Evolutionary conservation across 1,140 invertebrate species (phyloP).

Genomic region (Bombyx mandarina): DNA sequence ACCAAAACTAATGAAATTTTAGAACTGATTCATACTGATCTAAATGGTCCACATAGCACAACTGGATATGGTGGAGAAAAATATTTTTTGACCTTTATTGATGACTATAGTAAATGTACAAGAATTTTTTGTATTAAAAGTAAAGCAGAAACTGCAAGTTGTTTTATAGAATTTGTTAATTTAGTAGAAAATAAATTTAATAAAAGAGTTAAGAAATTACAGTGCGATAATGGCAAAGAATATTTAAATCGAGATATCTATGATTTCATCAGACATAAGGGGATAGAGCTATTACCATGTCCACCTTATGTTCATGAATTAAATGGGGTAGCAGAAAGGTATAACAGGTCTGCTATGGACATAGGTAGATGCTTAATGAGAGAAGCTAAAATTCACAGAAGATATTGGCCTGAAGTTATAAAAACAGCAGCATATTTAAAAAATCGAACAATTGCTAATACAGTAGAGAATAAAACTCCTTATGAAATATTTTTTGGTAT

Average conservation of each 20-base stretch:
- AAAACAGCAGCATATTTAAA: slow-evolving; percentile 27
- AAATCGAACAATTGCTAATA: slow-evolving; percentile 37
- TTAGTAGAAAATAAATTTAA: slow-evolving; percentile 36
- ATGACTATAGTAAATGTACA: slow-evolving; percentile 46
- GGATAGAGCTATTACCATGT: slow-evolving; percentile 37
- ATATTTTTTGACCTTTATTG: slow-evolving; percentile 32
- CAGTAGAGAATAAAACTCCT: slow-evolving; percentile 12
- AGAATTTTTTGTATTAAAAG: slow-evolving; percentile 37
- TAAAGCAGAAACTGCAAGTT: slow-evolving; percentile 31
- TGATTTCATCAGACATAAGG: slow-evolving; percentile 35
- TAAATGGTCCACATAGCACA: slow-evolving; percentile 41
- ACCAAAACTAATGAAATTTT: slow-evolving; percentile 32
- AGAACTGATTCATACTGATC: slow-evolving; percentile 44
- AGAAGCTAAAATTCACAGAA: slow-evolving; percentile 32
- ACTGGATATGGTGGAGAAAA: slow-evolving; percentile 31
- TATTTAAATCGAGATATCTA: slow-evolving; percentile 40
- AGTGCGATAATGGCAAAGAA: slow-evolving; percentile 54
- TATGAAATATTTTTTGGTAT: slow-evolving; percentile 43
- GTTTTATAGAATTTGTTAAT: slow-evolving; percentile 37
- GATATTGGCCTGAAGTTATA: slow-evolving; percentile 37
- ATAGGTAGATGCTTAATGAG: slow-evolving; percentile 28
- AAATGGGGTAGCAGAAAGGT: slow-evolving; percentile 47
- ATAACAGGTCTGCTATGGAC: slow-evolving; percentile 37
- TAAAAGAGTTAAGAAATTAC: slow-evolving; percentile 32
- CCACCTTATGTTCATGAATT: slow-evolving; percentile 47